phyloP scores from a whole-genome alignment of 2,797 vertebrate species.

The Sebastes reedi region DNA sequence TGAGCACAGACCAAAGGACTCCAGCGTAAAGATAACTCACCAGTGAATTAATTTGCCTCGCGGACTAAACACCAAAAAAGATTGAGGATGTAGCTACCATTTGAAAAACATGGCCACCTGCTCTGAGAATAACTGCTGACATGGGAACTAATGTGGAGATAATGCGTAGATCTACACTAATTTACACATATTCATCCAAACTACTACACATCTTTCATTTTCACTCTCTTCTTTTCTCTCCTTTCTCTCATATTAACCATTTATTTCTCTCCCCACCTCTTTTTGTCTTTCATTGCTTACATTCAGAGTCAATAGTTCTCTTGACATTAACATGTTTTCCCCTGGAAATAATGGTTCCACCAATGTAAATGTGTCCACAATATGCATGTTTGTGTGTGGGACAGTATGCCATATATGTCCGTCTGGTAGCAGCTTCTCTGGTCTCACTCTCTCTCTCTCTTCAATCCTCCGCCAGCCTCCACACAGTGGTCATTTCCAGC shows the following conservation, averaged over 20 bases:
- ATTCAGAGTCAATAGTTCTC: neutral
- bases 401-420: constrained; percentile 7
- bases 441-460: constrained; percentile 7
- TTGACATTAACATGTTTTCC: neutral
- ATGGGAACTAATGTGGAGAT: neutral
- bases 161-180: neutral
- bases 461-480: constrained; percentile 13
- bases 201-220: neutral
- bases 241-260: neutral
- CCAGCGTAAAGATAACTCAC: constrained; percentile 24
- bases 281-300: neutral
- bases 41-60: constrained; percentile 25
- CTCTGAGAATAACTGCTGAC: neutral
- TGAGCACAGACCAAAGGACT: constrained; percentile 35
- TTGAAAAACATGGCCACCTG: neutral
- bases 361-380: constrained; percentile 3
- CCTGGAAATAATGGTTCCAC: neutral
- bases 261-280: neutral
- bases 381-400: neutral
- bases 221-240: neutral
- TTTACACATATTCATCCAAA: neutral
- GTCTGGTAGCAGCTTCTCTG: constrained; percentile 20
- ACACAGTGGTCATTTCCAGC: constrained; percentile 46
- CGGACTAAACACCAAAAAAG: neutral
- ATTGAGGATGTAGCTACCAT: neutral